Percentiles rank a stretch among this genome's conserved stretches.
These are phyloP conservation scores for Gasteruption jaculator DNA, from an alignment of 2,888 invertebrate genomes.

Conservation along the genomic window DNA sequence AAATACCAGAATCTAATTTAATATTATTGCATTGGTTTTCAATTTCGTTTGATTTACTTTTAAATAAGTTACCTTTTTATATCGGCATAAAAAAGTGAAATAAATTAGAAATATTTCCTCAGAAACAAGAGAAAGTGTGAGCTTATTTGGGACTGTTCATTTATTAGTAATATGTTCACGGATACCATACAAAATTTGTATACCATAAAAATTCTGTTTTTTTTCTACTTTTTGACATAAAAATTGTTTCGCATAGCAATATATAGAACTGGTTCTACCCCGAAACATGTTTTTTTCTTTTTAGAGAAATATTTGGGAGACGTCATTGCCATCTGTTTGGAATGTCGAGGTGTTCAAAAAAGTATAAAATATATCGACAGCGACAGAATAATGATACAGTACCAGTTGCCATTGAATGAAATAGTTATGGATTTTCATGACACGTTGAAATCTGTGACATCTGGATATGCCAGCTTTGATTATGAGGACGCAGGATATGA, in stretches of 20 bases:
- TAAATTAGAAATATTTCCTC: no score
- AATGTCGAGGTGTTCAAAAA: slow-evolving; percentile 68
- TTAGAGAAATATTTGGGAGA: slow-evolving; percentile 64
- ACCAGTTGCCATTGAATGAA: slow-evolving; percentile 84
- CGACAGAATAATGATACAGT: slow-evolving; percentile 75
- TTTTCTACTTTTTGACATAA: no score
- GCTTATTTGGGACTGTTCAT: no score
- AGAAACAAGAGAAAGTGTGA: no score
- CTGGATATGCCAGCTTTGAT: slow-evolving; percentile 94
- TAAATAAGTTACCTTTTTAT: not conserved
- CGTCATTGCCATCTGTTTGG: slow-evolving; percentile 69
- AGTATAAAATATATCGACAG: slow-evolving; percentile 77
- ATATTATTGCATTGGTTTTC: not conserved
- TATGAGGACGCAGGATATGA: slow-evolving; percentile 87
- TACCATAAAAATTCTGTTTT: slow-evolving; percentile 2
- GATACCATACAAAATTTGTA: no score
- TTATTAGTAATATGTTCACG: no score
- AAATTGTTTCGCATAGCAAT: no score
- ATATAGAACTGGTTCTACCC: no score
- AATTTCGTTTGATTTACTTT: slow-evolving; percentile 3
- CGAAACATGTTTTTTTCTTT: slow-evolving; percentile 12
- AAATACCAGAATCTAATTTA: slow-evolving; percentile 4
- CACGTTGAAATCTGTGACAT: slow-evolving; percentile 78
- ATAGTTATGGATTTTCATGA: slow-evolving; percentile 95
- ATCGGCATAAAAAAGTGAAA: slow-evolving; percentile 2